Conservation (phyloP, 2,797 vertebrate species). For the Parauchenoglanis ngamensis region DNA sequence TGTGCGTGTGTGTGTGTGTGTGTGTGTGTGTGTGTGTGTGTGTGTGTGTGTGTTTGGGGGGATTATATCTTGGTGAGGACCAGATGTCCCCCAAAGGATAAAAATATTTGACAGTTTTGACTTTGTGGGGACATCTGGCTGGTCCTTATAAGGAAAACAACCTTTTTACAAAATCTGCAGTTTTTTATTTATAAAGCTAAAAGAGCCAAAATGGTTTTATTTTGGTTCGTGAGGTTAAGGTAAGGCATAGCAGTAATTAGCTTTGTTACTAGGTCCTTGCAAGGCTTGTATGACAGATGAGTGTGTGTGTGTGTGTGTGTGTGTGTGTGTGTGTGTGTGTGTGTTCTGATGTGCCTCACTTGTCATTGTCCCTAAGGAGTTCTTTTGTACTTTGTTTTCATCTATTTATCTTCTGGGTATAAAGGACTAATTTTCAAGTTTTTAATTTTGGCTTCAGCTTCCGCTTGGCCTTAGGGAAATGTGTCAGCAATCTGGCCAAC, state of each 20-base stretch:
- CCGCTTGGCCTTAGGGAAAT: slow-evolving; percentile 21
- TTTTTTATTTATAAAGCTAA: too few species aligned
- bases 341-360: neutral
- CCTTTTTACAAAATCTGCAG: too few species aligned
- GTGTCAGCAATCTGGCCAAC: slow-evolving; percentile 14
- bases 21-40: neutral
- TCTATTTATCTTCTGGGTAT: slow-evolving; percentile 21
- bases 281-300: too few species aligned
- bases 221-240: too few species aligned
- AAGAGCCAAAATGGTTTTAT: too few species aligned
- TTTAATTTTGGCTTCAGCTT: slow-evolving; percentile 32
- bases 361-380: slow-evolving; percentile 1
- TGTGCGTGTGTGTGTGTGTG: slow-evolving; percentile 13
- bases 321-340: neutral
- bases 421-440: slow-evolving; percentile 24
- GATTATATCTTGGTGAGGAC: too few species aligned
- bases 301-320: slow-evolving; percentile 7
- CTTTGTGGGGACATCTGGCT: too few species aligned
- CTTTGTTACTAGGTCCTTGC: too few species aligned
- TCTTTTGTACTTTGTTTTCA: slow-evolving; percentile 28
- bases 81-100: too few species aligned
- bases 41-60: neutral
- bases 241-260: too few species aligned
- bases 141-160: too few species aligned
- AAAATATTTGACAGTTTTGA: too few species aligned